These are phyloP conservation scores for Neomorphus geoffroyi DNA, from an alignment of 2,797 vertebrate genomes.

Conservation along the genomic window DNA sequence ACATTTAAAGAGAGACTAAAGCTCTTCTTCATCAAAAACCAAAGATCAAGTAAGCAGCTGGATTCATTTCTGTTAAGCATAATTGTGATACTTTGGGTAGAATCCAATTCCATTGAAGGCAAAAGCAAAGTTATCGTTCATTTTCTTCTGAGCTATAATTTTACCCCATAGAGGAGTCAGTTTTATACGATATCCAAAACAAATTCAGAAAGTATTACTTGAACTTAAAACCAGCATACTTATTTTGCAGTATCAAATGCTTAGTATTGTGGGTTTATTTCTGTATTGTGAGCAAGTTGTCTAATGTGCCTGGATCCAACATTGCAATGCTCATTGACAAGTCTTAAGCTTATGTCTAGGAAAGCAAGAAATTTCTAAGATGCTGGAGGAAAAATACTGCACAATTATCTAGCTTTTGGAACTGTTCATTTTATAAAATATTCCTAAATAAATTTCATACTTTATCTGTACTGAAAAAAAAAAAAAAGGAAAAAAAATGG, in stretches of 20 bases:
- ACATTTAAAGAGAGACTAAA: slow-evolving; percentile 87
- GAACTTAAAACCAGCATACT: background rate
- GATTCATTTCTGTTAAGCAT: slow-evolving; percentile 10
- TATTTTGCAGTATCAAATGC: background rate
- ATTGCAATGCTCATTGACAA: background rate
- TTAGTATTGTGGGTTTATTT: background rate
- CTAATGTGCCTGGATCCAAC: background rate
- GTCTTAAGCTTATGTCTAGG: background rate
- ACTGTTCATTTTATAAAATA: background rate
- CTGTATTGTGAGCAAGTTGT: background rate
- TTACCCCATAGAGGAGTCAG: background rate
- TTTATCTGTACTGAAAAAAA: background rate
- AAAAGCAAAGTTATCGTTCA: background rate
- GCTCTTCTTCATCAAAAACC: slow-evolving; percentile 88
- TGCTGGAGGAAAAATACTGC: background rate
- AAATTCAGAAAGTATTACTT: background rate
- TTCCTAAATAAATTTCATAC: background rate
- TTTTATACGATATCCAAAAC: background rate
- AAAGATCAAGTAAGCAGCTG: slow-evolving; percentile 85
- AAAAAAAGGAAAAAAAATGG: background rate
- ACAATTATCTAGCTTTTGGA: background rate
- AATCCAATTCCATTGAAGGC: background rate
- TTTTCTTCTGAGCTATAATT: background rate
- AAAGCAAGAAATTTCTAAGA: background rate
- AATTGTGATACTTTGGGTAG: background rate